Evolutionary conservation across 1,140 invertebrate genomes (phyloP), one percentile per base, ranked within the genome.

Genomic region (Drosophila athabasca): DNA sequence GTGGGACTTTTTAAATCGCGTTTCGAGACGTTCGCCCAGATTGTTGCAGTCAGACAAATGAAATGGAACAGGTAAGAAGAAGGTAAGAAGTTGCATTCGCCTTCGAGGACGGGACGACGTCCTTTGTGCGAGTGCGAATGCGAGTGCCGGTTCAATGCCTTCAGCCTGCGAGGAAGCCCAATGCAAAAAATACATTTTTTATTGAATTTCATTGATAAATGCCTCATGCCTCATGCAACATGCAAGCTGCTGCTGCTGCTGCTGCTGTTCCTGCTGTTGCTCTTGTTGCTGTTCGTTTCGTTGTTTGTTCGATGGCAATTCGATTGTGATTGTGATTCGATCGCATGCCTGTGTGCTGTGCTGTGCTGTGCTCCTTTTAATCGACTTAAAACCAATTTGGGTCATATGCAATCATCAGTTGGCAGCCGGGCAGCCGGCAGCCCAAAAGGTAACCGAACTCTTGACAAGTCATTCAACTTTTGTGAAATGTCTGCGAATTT

Each of bases 271-370:
- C 11, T 39, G 3, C 1, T 39, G 3, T 1, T 35, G 35, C 45
- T 50, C 11, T 3, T 39, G 39, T 44, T 69, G 64, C 57, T 62
- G 70, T 76, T 64, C 55, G 71, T 72, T 72, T 62, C 41, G 44
- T 83, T 85, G 81, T 85, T 85, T 85, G 82, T 85, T 85, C 82
- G 83, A 88, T 85, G 78, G 76, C 76, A 87, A 81, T 76, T 85
- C 78, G 78, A 83, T 84, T 84, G 35, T 31, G 29, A 31, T 59
- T 70, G 29, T 39, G 35, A 39, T 60, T 71, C 55, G 71, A 80
- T 85, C 78, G 82, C 82, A 85, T 81, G 82, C 66, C 53, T 45
- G 41, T 55, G 26, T 46, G 24, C 4, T 26, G 41, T 41, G 43
- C 29, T 26, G 39, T 64, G 55, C 60, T 48, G 45, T 43, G 22